Evolutionary conservation across 1,140 invertebrate species (phyloP).

Genomic region (Drosophila cardini): DNA sequence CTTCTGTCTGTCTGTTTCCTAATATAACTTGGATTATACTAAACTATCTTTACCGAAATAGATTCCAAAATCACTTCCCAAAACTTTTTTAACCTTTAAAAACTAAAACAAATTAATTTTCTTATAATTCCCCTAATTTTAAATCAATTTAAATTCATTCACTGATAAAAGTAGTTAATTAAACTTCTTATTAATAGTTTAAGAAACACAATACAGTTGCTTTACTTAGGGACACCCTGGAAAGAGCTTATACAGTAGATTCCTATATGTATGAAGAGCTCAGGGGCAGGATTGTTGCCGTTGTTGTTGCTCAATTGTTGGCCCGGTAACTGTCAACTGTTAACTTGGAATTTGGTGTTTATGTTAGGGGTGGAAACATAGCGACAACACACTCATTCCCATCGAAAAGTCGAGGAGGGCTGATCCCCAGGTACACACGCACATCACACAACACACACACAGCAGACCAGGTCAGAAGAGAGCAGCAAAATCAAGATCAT

Average conservation of each 20-base stretch:
- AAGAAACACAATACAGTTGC: background rate
- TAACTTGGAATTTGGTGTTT: slow-evolving; percentile 55
- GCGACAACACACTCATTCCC: slow-evolving; percentile 51
- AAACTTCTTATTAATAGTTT: background rate
- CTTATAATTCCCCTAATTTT: too few species aligned
- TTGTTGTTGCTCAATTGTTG: slow-evolving; percentile 18
- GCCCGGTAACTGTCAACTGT: slow-evolving; percentile 18
- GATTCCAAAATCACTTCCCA: too few species aligned
- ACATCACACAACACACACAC: too few species aligned
- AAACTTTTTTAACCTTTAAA: too few species aligned
- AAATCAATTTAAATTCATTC: too few species aligned
- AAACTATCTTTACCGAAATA: too few species aligned
- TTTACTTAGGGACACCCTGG: background rate
- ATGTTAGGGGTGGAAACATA: slow-evolving; percentile 67
- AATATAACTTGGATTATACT: too few species aligned
- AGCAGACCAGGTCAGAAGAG: slow-evolving; percentile 18
- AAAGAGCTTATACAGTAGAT: background rate
- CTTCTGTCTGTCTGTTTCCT: too few species aligned
- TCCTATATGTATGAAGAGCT: background rate
- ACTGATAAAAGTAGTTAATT: background rate
- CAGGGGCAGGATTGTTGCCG: background rate
- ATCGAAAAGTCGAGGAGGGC: slow-evolving; percentile 41
- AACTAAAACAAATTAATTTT: too few species aligned
- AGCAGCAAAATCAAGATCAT: slow-evolving; percentile 45
- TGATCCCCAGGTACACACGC: slow-evolving; percentile 51